Conservation (phyloP, 2,113 vertebrate species). For the Sterna hirundo region DNA sequence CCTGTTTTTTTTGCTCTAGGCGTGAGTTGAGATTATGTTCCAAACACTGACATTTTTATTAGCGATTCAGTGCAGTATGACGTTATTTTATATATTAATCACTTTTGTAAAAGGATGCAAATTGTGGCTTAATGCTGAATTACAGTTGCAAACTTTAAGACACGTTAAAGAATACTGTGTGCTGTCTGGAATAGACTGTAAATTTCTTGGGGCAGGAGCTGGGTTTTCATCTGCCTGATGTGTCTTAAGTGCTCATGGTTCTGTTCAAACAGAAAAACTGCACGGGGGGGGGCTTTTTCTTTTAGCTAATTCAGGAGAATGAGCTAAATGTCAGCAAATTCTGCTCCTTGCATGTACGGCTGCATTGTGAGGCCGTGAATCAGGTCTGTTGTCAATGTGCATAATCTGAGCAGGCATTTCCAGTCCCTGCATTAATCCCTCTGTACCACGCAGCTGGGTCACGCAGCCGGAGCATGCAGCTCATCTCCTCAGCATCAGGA, state of each 20-base stretch:
- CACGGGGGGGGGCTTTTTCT: neutral
- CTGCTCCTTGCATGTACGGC: neutral
- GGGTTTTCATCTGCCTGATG: neutral
- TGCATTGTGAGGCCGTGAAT: neutral
- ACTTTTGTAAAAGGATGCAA: neutral
- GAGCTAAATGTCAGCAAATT: neutral
- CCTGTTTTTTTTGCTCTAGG: neutral
- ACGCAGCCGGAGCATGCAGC: neutral
- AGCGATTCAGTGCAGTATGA: too few relatives aligned
- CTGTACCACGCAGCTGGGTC: fast-evolving
- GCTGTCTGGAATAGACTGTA: neutral
- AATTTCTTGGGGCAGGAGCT: neutral
- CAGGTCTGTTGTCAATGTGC: fast-evolving
- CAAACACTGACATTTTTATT: neutral
- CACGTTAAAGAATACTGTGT: neutral
- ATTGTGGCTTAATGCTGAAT: neutral
- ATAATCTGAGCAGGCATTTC: neutral
- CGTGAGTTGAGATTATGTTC: neutral
- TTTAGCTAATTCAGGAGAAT: neutral
- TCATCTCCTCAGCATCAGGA: neutral
- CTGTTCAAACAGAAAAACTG: neutral
- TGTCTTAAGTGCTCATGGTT: neutral
- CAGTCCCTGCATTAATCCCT: neutral
- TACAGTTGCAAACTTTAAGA: neutral
- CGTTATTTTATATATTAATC: neutral